Conservation (phyloP, 2,797 vertebrate genomes). For the Mormyrops boulengeri region DNA sequence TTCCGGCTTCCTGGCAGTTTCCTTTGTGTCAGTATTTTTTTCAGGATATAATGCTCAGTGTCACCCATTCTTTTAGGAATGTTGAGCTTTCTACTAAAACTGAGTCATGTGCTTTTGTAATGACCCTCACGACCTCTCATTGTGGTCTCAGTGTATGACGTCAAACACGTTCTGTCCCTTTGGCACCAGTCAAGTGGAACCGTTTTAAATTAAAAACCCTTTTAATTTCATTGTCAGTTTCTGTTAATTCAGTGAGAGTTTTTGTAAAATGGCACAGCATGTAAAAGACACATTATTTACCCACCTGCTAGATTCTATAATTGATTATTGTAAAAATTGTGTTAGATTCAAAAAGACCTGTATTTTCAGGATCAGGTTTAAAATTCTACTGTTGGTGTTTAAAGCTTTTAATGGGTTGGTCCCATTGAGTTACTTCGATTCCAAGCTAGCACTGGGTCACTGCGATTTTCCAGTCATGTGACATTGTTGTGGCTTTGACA, state of each 20-base stretch:
- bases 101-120: slow-evolving; percentile 10
- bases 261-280: neutral
- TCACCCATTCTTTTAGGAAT: neutral
- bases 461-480: neutral
- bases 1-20: neutral
- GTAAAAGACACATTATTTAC: neutral
- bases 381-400: neutral
- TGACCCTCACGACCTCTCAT: slow-evolving; percentile 32
- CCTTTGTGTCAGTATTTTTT: neutral
- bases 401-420: neutral
- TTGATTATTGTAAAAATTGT: neutral
- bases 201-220: neutral
- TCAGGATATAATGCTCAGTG: neutral
- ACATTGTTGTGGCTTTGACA: neutral
- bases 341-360: neutral
- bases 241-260: neutral
- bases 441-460: neutral
- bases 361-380: neutral
- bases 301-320: neutral
- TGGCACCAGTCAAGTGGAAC: neutral
- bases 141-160: slow-evolving; percentile 21
- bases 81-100: neutral
- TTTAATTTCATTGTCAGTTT: neutral
- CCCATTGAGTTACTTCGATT: neutral
- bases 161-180: slow-evolving; percentile 34